phyloP scores from a whole-genome alignment of 2,888 invertebrate genomes.

The Metalampra italica region DNA sequence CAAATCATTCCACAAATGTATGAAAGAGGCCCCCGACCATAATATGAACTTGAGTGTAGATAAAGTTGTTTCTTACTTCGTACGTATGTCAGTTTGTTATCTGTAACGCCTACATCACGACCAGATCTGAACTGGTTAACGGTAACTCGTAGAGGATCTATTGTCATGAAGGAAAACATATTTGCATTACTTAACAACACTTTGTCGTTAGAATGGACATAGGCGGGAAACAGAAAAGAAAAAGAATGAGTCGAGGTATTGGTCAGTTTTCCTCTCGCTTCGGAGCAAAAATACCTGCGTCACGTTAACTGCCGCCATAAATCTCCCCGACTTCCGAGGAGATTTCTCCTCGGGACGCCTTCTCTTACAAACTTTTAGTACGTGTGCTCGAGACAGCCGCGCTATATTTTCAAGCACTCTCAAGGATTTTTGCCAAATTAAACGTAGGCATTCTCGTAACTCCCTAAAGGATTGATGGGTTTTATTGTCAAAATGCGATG shows the following conservation, averaged over 20 bases:
- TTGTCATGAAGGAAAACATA: too few relatives aligned
- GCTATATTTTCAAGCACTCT: constrained; percentile 46
- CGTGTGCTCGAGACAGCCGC: constrained; percentile 54
- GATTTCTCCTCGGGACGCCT: constrained; percentile 56
- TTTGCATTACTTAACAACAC: neutral
- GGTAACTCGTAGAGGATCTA: too few relatives aligned
- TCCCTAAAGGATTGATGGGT: too few relatives aligned
- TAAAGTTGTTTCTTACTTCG: too few relatives aligned
- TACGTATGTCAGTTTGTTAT: too few relatives aligned
- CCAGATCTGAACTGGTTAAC: too few relatives aligned
- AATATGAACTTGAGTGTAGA: too few relatives aligned
- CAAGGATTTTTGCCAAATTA: constrained; percentile 50
- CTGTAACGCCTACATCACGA: too few relatives aligned
- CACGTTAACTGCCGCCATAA: constrained; percentile 65
- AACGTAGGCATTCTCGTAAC: constrained; percentile 26
- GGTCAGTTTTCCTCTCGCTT: constrained; percentile 47
- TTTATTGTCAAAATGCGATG: too few relatives aligned
- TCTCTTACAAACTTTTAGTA: constrained; percentile 55
- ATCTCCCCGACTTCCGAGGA: constrained; percentile 64
- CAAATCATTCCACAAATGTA: too few relatives aligned
- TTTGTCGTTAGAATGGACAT: constrained; percentile 2
- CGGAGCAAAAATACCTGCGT: constrained; percentile 61
- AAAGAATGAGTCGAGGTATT: constrained; percentile 39
- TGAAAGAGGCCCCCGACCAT: too few relatives aligned
- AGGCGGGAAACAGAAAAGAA: constrained; percentile 11